These are phyloP conservation scores for Dolichoris vasculosae DNA, from an alignment of 1,140 invertebrate species.

Conservation along the genomic window DNA sequence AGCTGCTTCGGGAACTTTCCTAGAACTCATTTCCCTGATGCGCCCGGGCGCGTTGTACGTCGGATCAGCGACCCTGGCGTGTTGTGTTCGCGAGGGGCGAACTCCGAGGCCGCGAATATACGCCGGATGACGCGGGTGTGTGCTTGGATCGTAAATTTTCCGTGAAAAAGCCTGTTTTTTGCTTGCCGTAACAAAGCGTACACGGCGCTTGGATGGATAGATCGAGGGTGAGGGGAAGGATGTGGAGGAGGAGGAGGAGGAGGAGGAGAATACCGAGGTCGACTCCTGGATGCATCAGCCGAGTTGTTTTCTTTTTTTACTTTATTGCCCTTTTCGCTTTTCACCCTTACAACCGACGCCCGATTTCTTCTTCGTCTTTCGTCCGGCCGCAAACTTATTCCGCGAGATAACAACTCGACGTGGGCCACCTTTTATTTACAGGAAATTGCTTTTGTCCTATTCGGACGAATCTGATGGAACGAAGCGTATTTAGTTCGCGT, in stretches of 20 bases:
- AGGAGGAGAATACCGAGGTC: background rate
- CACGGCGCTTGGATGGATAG: background rate
- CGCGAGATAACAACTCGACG: too few relatives aligned
- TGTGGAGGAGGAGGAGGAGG: too few relatives aligned
- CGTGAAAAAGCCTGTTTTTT: constrained; percentile 19
- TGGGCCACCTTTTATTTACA: too few relatives aligned
- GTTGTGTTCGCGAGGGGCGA: background rate
- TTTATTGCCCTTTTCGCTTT: too few relatives aligned
- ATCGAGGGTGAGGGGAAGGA: too few relatives aligned
- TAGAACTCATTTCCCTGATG: constrained; percentile 52
- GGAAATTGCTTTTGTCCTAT: too few relatives aligned
- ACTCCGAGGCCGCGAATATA: background rate
- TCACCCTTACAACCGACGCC: too few relatives aligned
- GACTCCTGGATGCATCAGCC: constrained; percentile 2
- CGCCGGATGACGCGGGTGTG: constrained; percentile 15
- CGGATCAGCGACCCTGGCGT: constrained; percentile 7
- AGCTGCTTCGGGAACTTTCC: constrained; percentile 45
- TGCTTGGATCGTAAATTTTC: constrained; percentile 38
- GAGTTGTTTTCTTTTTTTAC: background rate
- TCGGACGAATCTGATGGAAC: too few relatives aligned
- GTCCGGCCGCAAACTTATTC: too few relatives aligned
- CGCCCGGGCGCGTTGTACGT: constrained; percentile 36
- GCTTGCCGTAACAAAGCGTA: constrained; percentile 14
- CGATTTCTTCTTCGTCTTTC: too few relatives aligned
- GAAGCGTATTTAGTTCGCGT: too few relatives aligned